phyloP scores from a whole-genome alignment of 1,140 invertebrate genomes.

The Aphaenogaster floridana region DNA sequence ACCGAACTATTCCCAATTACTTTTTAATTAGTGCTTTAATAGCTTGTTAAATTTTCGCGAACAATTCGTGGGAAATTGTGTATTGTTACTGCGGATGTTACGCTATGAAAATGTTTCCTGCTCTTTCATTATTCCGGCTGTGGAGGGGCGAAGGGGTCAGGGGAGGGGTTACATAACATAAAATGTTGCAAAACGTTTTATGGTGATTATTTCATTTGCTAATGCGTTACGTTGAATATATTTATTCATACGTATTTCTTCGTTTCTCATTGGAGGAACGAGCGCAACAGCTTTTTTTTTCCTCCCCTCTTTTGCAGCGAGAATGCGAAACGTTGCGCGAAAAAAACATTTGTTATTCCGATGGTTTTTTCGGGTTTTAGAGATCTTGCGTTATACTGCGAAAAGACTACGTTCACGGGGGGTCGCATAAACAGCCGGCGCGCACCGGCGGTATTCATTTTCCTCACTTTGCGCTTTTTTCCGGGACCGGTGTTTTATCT shows the following conservation, averaged over 20 bases:
- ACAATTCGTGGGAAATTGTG: neutral
- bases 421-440: slow-evolving; percentile 24
- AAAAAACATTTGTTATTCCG: slow-evolving; percentile 40
- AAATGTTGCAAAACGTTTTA: slow-evolving; percentile 32
- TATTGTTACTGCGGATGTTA: neutral
- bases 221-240: slow-evolving; percentile 48
- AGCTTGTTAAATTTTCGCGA: slow-evolving; percentile 51
- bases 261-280: slow-evolving; percentile 32
- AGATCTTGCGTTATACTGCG: neutral
- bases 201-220: slow-evolving; percentile 56
- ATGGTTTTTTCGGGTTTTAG: slow-evolving; percentile 35
- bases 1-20: slow-evolving; percentile 39
- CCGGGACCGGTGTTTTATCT: slow-evolving; percentile 27
- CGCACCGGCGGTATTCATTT: neutral
- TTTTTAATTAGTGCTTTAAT: slow-evolving; percentile 52
- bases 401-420: neutral
- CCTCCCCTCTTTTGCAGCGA: neutral
- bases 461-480: neutral
- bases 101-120: slow-evolving; percentile 5
- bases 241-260: slow-evolving; percentile 55
- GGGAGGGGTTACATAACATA: neutral
- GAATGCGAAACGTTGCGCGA: slow-evolving; percentile 14
- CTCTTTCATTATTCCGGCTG: slow-evolving; percentile 41
- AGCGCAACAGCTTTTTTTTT: neutral
- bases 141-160: neutral